These are phyloP conservation scores for Drosophila melanosoma DNA, from an alignment of 2,888 invertebrate species.

Conservation along the genomic window DNA sequence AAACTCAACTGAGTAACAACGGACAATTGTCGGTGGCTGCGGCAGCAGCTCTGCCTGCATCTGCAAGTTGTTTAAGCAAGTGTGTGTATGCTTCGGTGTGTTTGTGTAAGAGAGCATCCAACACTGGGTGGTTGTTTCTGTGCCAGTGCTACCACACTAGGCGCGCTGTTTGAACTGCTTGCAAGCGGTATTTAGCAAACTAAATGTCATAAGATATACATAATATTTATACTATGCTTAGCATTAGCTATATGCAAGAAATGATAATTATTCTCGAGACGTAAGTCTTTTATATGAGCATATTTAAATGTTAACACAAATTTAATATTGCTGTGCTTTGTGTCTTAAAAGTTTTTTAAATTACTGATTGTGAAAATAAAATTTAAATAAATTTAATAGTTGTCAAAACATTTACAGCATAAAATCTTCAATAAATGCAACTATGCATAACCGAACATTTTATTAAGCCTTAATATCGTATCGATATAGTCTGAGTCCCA, in stretches of 20 bases:
- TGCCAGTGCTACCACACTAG: constrained; percentile 47
- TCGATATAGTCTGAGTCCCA: background rate
- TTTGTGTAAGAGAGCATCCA: constrained; percentile 53
- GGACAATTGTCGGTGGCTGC: constrained; percentile 44
- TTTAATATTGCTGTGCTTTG: background rate
- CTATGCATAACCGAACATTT: background rate
- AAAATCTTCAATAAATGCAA: background rate
- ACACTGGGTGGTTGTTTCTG: constrained; percentile 58
- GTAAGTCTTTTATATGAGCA: background rate
- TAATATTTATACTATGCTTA: too few species aligned
- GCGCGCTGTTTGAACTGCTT: constrained; percentile 39
- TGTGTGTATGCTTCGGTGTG: constrained; percentile 19
- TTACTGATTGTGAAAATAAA: background rate
- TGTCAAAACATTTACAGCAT: background rate
- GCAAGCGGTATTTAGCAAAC: background rate
- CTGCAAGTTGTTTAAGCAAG: constrained; percentile 47
- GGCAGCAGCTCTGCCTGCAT: constrained; percentile 51
- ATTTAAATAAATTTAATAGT: background rate
- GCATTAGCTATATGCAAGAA: background rate
- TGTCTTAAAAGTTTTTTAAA: background rate
- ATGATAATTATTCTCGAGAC: background rate
- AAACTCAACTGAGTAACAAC: constrained; percentile 66
- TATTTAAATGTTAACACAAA: background rate
- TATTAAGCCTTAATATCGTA: background rate
- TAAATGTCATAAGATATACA: background rate